Percentiles rank a stretch among this genome's conserved stretches.
phyloP scores from a whole-genome alignment of 2,113 vertebrate species.

The Parotia lawesii region DNA sequence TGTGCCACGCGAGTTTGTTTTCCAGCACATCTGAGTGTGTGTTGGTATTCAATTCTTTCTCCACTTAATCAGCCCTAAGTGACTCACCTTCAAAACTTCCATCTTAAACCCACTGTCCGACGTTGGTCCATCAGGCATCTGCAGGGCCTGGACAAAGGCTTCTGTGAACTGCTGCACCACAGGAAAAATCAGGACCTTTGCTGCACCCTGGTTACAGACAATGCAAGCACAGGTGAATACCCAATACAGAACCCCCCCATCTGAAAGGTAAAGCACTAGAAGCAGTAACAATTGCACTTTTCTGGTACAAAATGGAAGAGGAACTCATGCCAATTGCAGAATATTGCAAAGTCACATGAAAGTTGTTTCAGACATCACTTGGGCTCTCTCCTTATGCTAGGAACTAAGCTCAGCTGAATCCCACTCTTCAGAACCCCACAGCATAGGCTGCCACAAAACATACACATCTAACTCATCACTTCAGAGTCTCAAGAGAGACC shows the following conservation, averaged over 20 bases:
- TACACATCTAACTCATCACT: background rate
- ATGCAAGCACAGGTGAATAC: background rate
- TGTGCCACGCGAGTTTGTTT: background rate
- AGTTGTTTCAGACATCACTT: background rate
- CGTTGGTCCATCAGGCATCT: slow-evolving; percentile 91
- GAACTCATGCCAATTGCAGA: background rate
- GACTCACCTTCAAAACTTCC: slow-evolving; percentile 92
- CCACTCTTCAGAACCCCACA: background rate
- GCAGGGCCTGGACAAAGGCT: slow-evolving; percentile 94
- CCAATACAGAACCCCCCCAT: background rate
- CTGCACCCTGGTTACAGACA: slow-evolving; percentile 82
- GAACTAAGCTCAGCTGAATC: background rate
- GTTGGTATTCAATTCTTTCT: background rate
- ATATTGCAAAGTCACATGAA: background rate
- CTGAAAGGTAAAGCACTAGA: background rate
- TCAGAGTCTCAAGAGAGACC: background rate
- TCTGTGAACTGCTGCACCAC: slow-evolving; percentile 98
- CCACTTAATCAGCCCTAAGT: background rate
- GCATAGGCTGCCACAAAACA: background rate
- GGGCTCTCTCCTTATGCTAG: background rate
- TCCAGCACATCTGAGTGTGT: background rate
- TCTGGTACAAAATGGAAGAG: background rate
- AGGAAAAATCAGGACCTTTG: slow-evolving; percentile 92
- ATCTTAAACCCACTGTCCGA: slow-evolving; percentile 97
- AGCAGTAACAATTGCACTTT: background rate